phyloP scores from a whole-genome alignment of 2,113 vertebrate species.

The Buteo buteo region DNA sequence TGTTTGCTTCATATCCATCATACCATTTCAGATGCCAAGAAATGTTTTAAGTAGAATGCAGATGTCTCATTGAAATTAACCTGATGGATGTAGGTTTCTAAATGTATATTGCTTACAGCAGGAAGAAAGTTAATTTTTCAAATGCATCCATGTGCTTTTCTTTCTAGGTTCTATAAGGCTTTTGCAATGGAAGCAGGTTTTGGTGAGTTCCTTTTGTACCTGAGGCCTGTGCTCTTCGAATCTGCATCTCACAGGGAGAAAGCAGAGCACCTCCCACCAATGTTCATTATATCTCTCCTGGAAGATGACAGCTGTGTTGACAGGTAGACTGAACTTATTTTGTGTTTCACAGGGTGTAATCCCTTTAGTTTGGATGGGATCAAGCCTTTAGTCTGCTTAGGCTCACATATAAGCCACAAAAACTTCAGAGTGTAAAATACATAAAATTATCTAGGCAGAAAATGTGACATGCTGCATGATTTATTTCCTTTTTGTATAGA shows the following conservation, averaged over 20 bases:
- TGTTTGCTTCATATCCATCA: background rate
- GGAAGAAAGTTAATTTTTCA: background rate
- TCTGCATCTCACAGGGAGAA: conserved; percentile 58
- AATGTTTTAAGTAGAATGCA: background rate
- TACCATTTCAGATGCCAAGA: background rate
- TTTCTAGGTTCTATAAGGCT: conserved; percentile 70
- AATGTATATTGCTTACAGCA: background rate
- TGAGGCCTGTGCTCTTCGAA: conserved; percentile 74
- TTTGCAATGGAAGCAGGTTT: conserved; percentile 70
- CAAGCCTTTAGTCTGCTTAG: background rate
- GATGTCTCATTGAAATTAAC: background rate
- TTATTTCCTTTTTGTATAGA: background rate
- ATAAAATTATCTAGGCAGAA: background rate
- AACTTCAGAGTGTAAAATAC: background rate
- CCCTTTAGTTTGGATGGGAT: background rate
- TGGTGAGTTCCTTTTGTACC: conserved; percentile 71
- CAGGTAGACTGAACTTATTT: conserved; percentile 54
- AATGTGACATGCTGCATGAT: background rate
- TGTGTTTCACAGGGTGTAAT: background rate
- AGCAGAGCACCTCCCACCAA: conserved; percentile 45
- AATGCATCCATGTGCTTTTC: background rate
- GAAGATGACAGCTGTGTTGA: conserved; percentile 66
- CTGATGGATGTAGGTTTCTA: background rate
- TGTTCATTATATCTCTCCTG: conserved; percentile 68
- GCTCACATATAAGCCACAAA: background rate